Base-by-base conservation (phyloP, 2,888 invertebrate species). In the Polydrusus pterygomalis region DNA sequence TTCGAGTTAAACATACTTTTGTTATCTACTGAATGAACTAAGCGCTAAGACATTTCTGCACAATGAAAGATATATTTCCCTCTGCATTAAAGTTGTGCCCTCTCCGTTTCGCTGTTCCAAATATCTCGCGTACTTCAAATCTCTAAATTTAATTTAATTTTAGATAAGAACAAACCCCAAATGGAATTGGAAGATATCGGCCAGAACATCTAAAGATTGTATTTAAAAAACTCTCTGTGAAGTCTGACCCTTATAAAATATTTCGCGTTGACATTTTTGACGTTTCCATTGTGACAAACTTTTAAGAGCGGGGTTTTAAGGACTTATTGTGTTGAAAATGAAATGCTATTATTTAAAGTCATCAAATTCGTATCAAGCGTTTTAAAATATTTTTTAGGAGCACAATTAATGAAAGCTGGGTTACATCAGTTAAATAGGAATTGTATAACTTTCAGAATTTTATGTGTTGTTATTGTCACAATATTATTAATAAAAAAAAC, bases 101-200 rank as follows among this genome's bases (percentile, higher is more conserved):
- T 54, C 25, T 54, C 25, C 54, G 2, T n/a, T n/a, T 9, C n/a
- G 54, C 13, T n/a, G 54, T 54, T n/a, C 25, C 25, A 54, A 30
- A 54, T n/a, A 54, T 30, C 17, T 3, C 18, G 51, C 51, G 18
- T 20, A 54, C 25, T 54, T 54, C n/a, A 3, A 54, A 54, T 54
- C 54, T 54, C n/a, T 25, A 54, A 54, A 54, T 30, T 30, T 7
- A 34, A 34, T 30, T 54, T 54, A 30, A 54, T 54, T 54, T 54
- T n/a, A 54, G 54, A 54, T 54, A 54, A 54, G 54, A 25, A 54
- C 54, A 54, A 30, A 54, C 30, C n/a, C 54, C 54, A 30, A 8
- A 54, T 30, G 54, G 13, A 30, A 25, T 25, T 25, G 6, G 25
- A 54, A 54, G 54, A 30, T 54, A 54, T 25, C 54, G 11, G 51